Evolutionary conservation across 2,113 vertebrate species (phyloP), one percentile per base, ranked within the genome.

Genomic region (Oriolus oriolus): DNA sequence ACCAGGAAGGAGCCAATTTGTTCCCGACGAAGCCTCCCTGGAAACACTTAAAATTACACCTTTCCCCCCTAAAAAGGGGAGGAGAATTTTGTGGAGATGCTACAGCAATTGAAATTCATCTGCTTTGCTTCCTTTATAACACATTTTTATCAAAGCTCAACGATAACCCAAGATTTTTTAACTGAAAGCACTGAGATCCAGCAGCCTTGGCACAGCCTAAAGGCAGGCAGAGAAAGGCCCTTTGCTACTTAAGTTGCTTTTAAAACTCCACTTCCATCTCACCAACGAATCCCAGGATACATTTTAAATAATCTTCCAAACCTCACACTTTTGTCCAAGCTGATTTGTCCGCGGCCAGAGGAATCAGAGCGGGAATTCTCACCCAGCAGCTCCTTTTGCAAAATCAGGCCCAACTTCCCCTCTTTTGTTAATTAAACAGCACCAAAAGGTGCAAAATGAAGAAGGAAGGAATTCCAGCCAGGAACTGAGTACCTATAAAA

Each of bases 401-500:
- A 73, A 53, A 91, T 14, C 33, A 71, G 45, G 27, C 23, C 44
- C 1, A 19, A 17, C 7, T 61, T 69, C 24, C 68, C 12, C 27
- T 44, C 23, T 65, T 37, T 47, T 39, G 22, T 24, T 33, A 49
- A 70, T 66, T 33, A 21, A 74, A 13, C 59, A 39, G 30, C 42
- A 69, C 18, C 68, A 69, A 73, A 71, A 45, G 24, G 47, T n/a
- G n/a, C 11, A 71, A 41, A 59, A 47, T 23, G 5, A 28, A 41
- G 52, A 42, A 47, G 42, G 61, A 19, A 69, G 23, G 39, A 56
- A 87, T n/a, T 31, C 37, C 71, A 75, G 22, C 2, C 28, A 45
- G 53, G 24, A 42, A 60, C 8, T 0, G 1, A 61, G 41, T 1
- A 41, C 13, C n/a, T 17, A 8, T 0, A 65, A 27, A 60, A 91